phyloP scores from a whole-genome alignment of 1,140 invertebrate species.

The Matsumurasca onukii region DNA sequence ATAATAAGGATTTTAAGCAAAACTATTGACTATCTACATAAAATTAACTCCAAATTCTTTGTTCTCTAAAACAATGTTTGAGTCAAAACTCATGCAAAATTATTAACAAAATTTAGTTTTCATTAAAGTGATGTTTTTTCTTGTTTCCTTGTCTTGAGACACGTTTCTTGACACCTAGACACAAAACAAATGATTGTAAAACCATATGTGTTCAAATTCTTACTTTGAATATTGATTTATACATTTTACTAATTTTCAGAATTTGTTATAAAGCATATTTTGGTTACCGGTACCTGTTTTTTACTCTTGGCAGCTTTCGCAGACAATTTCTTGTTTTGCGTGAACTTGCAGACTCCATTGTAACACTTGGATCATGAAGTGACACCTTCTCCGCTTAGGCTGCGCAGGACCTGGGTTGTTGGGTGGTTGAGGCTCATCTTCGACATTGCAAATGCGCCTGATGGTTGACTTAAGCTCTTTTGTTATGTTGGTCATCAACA shows the following conservation, averaged over 20 bases:
- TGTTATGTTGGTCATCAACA: constrained; percentile 6
- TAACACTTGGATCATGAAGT: not conserved
- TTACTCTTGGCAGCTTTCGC: not conserved
- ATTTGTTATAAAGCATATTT: not conserved
- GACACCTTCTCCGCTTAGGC: not conserved
- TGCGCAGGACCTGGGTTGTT: not conserved
- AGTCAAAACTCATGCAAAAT: not conserved
- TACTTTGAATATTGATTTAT: not conserved
- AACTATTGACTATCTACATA: not conserved
- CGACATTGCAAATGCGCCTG: not conserved
- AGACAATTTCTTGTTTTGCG: not conserved
- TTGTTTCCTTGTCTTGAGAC: not conserved
- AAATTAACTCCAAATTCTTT: not conserved
- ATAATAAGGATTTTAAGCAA: not conserved
- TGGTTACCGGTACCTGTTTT: not conserved
- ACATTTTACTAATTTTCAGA: too few species aligned
- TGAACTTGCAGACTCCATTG: not conserved
- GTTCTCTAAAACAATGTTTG: not conserved
- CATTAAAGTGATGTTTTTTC: not conserved
- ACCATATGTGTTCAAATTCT: not conserved
- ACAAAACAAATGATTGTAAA: not conserved
- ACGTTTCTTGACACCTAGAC: not conserved
- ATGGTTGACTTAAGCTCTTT: not conserved
- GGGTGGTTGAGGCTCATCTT: not conserved
- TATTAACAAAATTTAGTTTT: not conserved